Base-by-base conservation (phyloP, 1,140 invertebrate species). In the Lepeophtheirus salmonis region DNA sequence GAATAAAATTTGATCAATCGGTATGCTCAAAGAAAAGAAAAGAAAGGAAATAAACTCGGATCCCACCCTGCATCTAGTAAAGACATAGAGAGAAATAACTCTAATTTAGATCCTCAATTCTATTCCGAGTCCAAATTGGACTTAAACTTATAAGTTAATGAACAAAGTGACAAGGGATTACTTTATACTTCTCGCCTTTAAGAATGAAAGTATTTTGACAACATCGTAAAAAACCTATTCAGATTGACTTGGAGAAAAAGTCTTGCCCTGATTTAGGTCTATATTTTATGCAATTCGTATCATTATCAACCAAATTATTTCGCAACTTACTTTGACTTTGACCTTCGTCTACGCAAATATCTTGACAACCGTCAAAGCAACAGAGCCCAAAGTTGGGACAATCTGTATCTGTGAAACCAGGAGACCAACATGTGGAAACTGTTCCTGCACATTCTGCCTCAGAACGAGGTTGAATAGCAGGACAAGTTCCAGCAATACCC, bases 361-460 rank as follows among this genome's bases (percentile, higher is more conserved):
- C 50, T 16, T 48, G 41, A 25, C 59, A 61, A 12, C 59, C 59
- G 18, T 61, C 59, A 25, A 61, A 61, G 23, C 59, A 61, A 26
- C 59, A 61, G 4, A 61, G 59, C 12, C 59, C 59, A 30, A 24
- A 56, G 22, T 53, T 53, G 25, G 59, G 59, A 41, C 59, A 61
- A 53, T 61, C 59, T 17, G 57, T 60, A 50, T 60, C 57, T 16
- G 41, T 25, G 17, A 50, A 48, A 16, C 59, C 59, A 2, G 59
- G 59, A 18, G 59, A 61, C 59, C 59, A 61, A 18, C 59, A 61
- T 22, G 41, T 61, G 25, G 59, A 61, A 2, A 50, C 59, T 6
- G 59, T 18, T 21, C 21, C 50, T 41, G 41, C 59, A 26, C 59
- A 61, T 21, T 62, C 12, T 2, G 22, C 41, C 17, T 51, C 41